phyloP scores from a whole-genome alignment of 2,888 invertebrate genomes.

The Drosophila barbarae region DNA sequence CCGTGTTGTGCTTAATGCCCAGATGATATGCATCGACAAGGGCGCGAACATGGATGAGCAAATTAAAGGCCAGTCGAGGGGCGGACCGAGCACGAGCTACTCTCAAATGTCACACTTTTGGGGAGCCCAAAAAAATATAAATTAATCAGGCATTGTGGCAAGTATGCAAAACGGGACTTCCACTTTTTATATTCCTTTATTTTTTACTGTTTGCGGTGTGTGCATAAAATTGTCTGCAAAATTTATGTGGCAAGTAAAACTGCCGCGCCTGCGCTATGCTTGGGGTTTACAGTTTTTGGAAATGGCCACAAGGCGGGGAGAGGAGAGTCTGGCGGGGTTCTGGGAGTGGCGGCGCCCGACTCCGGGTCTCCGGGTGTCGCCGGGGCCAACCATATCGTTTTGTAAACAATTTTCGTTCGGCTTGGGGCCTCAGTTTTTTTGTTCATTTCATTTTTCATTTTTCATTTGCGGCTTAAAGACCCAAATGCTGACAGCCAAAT shows the following conservation, averaged over 20 bases:
- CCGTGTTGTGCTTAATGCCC: constrained; percentile 32
- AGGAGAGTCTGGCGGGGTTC: constrained; percentile 13
- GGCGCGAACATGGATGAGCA: constrained; percentile 61
- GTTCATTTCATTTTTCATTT: constrained; percentile 30
- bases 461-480: constrained; percentile 33
- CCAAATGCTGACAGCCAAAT: constrained; percentile 67
- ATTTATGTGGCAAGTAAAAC: constrained; percentile 68
- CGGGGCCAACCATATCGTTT: constrained; percentile 60
- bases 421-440: constrained; percentile 4
- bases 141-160: constrained; percentile 55
- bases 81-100: constrained; percentile 3
- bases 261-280: constrained; percentile 64
- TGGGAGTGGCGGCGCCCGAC: constrained; percentile 62
- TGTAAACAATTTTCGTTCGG: constrained; percentile 46
- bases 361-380: constrained; percentile 31
- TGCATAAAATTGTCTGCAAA: constrained; percentile 43
- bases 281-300: constrained; percentile 3
- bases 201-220: constrained; percentile 17
- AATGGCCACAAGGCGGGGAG: background rate
- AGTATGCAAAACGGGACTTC: constrained; percentile 33
- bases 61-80: constrained; percentile 40
- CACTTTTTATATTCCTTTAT: constrained; percentile 26
- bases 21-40: constrained; percentile 55
- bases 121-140: constrained; percentile 37
- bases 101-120: constrained; percentile 47